Conservation (phyloP, 1,140 invertebrate genomes). For the Calliopsis andreniformis region DNA sequence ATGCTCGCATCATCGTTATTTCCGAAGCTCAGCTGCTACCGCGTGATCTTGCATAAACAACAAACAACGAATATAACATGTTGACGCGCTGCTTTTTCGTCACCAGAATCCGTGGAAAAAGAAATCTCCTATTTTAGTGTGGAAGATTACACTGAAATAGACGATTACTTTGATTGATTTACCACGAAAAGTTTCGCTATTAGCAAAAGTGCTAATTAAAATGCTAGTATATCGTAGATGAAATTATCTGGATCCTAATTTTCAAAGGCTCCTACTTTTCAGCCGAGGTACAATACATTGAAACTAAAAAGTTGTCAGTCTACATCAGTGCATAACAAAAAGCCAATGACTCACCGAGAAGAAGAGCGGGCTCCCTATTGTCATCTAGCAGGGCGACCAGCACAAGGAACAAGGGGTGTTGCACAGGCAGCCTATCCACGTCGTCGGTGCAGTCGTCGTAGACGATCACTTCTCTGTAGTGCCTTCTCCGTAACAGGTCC, state of each 20-base stretch:
- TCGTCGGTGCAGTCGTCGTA: constrained; percentile 87
- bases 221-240: too few relatives aligned
- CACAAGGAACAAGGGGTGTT: constrained; percentile 86
- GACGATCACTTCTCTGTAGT: constrained; percentile 85
- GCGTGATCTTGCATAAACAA: constrained; percentile 60
- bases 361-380: constrained; percentile 85
- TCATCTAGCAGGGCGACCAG: constrained; percentile 87
- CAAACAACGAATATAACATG: constrained; percentile 43
- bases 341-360: constrained; percentile 85
- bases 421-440: constrained; percentile 82
- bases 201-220: too few relatives aligned
- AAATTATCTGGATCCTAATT: too few relatives aligned
- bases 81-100: not conserved
- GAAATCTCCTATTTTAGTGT: too few relatives aligned
- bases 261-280: too few relatives aligned
- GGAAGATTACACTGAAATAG: too few relatives aligned
- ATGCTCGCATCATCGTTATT: constrained; percentile 68
- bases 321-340: too few relatives aligned
- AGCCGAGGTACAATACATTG: too few relatives aligned
- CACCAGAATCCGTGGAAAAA: not conserved
- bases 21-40: constrained; percentile 57
- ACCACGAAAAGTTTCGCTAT: too few relatives aligned
- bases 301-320: too few relatives aligned
- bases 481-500: constrained; percentile 83
- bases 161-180: too few relatives aligned